Conservation (phyloP, 2,797 vertebrate species). For the Pseudocheirus occidentalis region DNA sequence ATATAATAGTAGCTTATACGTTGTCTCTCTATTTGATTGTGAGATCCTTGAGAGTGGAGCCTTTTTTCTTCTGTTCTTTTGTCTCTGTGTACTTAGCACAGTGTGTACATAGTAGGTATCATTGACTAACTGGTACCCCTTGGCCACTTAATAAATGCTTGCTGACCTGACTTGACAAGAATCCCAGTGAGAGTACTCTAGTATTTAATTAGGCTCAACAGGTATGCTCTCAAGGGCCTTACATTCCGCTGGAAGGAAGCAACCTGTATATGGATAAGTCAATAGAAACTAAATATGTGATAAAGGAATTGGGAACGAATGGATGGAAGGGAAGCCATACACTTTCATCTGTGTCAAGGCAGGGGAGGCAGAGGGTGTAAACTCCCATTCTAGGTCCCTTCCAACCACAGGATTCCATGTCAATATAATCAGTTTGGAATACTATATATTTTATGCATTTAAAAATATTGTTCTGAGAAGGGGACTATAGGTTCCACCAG, state of each 20-base stretch:
- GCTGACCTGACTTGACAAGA: background rate
- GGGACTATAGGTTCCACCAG: background rate
- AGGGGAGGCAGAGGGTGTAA: background rate
- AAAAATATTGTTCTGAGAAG: background rate
- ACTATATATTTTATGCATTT: background rate
- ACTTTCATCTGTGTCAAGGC: background rate
- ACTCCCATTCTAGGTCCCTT: background rate
- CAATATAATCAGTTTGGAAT: background rate
- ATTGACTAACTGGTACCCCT: background rate
- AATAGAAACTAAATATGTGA: background rate
- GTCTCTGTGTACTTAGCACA: no score
- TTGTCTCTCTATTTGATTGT: background rate
- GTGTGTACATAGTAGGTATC: no score
- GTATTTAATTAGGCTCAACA: background rate
- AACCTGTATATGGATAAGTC: background rate
- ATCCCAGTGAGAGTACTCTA: background rate
- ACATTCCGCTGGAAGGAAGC: background rate
- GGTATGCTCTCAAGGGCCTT: background rate
- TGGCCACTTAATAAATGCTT: background rate
- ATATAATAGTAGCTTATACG: background rate
- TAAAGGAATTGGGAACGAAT: background rate
- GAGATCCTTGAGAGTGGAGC: background rate
- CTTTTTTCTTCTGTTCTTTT: no score
- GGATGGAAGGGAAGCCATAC: background rate
- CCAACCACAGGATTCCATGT: background rate